Evolutionary conservation across 2,888 invertebrate genomes (phyloP), one percentile per base, ranked within the genome.

Genomic region (Itoplectis maculator): DNA sequence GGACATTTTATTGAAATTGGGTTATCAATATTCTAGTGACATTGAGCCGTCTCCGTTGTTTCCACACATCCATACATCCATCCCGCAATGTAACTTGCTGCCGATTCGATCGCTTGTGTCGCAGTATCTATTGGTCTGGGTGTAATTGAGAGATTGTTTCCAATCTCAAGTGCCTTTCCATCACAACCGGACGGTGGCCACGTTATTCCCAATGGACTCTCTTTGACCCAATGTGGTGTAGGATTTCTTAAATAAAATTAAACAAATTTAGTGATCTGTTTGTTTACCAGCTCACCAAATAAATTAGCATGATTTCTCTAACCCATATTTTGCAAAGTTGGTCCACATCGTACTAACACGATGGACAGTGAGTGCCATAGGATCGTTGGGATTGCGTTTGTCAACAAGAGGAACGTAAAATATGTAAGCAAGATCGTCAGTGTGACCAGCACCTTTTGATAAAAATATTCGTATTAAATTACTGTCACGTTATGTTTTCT

Each of bases 311-410:
- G 13, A 15, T n/a, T 8, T 2, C 8, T 23, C 23, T 42, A 35
- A 81, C 81, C 72, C 79, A 11, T 79, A 79, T 79, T 72, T 79
- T 0, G 66, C 79, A 9, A 79, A 79, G 37, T 79, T 79, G n/a
- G 79, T 79, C 72, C 42, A 79, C 65, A 65, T 70, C 2, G 78
- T 72, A 23, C 29, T 15, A 4, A 63, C 18, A 13, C 78, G 23
- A 49, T 78, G 8, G 5, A 78, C 51, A 0, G 37, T 70, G 23
- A 18, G 78, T 5, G 15, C 15, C 0, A 15, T 40, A 15, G 63
- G 70, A 35, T 70, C 63, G 0, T 15, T n/a, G 2, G 61, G 77
- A 63, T 78, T 42, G 42, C 29, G 40, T n/a, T 51, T 70, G 70
- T 70, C 63, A 7, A 69, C 47, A 0, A 37, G 11, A 4, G 70